These are phyloP conservation scores for Mesorhabditis spiculigera DNA, from an alignment of 2,888 invertebrate genomes.

Conservation along the genomic window DNA sequence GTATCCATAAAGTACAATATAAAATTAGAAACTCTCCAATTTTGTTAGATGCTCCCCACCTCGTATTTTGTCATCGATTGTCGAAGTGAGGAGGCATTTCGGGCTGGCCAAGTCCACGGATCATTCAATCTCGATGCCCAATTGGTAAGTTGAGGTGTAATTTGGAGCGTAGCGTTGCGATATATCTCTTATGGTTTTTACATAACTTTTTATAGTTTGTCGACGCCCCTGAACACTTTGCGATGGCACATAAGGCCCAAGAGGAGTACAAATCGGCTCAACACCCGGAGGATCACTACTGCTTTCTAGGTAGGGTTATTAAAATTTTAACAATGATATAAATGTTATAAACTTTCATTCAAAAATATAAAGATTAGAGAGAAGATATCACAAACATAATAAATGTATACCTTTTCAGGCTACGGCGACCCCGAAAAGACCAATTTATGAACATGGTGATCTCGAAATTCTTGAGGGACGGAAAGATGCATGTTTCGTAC, in stretches of 20 bases:
- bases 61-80: conserved; percentile 77
- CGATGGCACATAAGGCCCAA: conserved; percentile 87
- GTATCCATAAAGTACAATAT: too few relatives aligned
- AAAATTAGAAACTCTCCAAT: background rate
- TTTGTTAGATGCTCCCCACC: conserved; percentile 10
- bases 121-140: conserved; percentile 97
- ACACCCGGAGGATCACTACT: conserved; percentile 73
- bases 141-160: conserved; percentile 65
- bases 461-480: conserved; percentile 88
- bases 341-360: too few relatives aligned
- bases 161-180: background rate
- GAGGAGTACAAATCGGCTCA: conserved; percentile 72
- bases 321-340: conserved; percentile 59
- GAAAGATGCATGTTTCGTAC: conserved; percentile 85
- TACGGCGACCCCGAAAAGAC: conserved; percentile 33
- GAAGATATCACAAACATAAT: too few relatives aligned
- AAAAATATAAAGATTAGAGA: too few relatives aligned
- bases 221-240: conserved; percentile 89
- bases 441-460: conserved; percentile 93
- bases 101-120: conserved; percentile 90
- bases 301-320: conserved; percentile 81
- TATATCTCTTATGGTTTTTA: conserved; percentile 1
- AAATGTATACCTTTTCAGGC: conserved; percentile 10
- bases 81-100: conserved; percentile 91
- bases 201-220: conserved; percentile 79